These are phyloP conservation scores for Leucophenga montana DNA, from an alignment of 2,888 invertebrate species.

Conservation along the genomic window DNA sequence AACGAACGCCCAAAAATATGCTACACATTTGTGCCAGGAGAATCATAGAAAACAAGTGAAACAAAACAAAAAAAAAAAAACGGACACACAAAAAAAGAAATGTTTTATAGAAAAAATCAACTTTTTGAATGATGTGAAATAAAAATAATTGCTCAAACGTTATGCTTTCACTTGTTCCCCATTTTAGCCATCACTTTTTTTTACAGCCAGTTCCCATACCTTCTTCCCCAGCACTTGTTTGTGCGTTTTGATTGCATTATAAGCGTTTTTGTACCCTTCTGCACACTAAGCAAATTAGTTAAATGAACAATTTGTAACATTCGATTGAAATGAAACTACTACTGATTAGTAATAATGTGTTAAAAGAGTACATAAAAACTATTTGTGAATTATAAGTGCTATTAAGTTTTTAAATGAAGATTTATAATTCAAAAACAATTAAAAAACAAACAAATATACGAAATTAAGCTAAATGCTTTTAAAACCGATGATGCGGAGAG, in stretches of 20 bases:
- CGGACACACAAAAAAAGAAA: conserved; percentile 38
- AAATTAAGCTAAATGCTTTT: too few species aligned
- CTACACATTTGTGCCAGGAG: not conserved
- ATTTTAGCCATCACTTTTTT: not conserved
- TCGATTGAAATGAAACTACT: too few species aligned
- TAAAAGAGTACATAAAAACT: too few species aligned
- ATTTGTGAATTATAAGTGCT: too few species aligned
- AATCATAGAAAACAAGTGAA: conserved; percentile 19
- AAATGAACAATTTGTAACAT: too few species aligned
- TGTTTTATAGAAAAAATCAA: conserved; percentile 26
- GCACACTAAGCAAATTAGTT: too few species aligned
- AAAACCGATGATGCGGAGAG: too few species aligned
- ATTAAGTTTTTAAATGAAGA: too few species aligned
- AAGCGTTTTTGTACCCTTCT: conserved; percentile 42
- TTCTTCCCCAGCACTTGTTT: conserved; percentile 20
- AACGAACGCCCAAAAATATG: conserved; percentile 13
- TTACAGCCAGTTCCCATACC: too few species aligned
- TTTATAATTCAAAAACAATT: too few species aligned
- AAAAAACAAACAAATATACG: too few species aligned
- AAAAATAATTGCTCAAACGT: conserved; percentile 65
- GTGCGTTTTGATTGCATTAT: conserved; percentile 54
- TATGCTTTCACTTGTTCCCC: conserved; percentile 59
- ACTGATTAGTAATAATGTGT: too few species aligned
- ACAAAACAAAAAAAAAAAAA: conserved; percentile 29
- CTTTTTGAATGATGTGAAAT: conserved; percentile 37